Evolutionary conservation across 2,888 invertebrate species (phyloP).

Genomic region (Altica lythri): DNA sequence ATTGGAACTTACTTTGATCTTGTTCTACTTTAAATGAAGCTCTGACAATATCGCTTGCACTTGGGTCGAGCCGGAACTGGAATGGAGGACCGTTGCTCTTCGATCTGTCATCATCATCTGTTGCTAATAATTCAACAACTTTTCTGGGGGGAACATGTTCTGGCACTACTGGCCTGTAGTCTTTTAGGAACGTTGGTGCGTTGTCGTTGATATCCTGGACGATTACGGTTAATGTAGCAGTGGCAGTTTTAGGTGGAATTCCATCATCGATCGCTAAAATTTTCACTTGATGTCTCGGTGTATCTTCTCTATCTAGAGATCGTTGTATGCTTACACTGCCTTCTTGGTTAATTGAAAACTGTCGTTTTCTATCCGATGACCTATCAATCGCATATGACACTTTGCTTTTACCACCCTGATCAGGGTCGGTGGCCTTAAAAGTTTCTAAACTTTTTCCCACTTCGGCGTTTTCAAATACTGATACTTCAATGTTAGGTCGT

Average conservation of each 20-base stretch:
- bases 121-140: slow-evolving; percentile 90
- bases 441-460: slow-evolving; percentile 89
- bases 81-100: slow-evolving; percentile 98
- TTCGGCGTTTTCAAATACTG: slow-evolving; percentile 89
- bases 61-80: slow-evolving; percentile 90
- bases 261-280: slow-evolving; percentile 95
- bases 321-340: slow-evolving; percentile 94
- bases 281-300: slow-evolving; percentile 93
- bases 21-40: slow-evolving; percentile 96
- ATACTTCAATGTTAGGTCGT: slow-evolving; percentile 89
- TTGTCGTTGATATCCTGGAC: slow-evolving; percentile 96
- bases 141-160: slow-evolving; percentile 92
- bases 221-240: slow-evolving; percentile 90
- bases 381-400: slow-evolving; percentile 91
- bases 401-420: slow-evolving; percentile 92
- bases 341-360: slow-evolving; percentile 93
- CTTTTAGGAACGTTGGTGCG: slow-evolving; percentile 90
- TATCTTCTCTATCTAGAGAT: slow-evolving; percentile 90
- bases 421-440: slow-evolving; percentile 94
- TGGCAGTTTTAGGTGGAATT: slow-evolving; percentile 89
- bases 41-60: slow-evolving; percentile 90
- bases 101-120: slow-evolving; percentile 91
- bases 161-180: slow-evolving; percentile 82
- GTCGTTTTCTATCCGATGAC: slow-evolving; percentile 88
- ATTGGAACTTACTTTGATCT: slow-evolving; percentile 78